A percentile compares a stretch with the other conserved stretches of the same genome.
Conservation (phyloP, 2,797 vertebrate genomes). For the Sardinella longiceps region DNA sequence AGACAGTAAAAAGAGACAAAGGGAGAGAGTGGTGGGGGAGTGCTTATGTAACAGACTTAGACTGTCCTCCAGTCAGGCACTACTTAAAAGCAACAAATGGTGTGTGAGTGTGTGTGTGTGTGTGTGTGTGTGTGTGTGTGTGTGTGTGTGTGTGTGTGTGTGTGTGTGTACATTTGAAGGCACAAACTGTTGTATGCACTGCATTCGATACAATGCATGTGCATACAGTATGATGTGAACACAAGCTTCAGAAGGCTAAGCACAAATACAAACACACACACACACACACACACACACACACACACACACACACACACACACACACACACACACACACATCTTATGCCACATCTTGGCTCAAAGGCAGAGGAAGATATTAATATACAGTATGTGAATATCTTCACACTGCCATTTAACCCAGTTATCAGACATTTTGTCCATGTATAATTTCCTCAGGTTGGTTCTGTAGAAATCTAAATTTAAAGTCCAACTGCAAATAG, state of each 20-base stretch:
- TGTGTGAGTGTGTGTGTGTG: constrained; percentile 10
- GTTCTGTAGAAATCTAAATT: not conserved
- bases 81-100: constrained; percentile 38
- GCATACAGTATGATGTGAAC: constrained; percentile 37
- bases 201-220: constrained; percentile 33
- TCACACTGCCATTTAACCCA: too few relatives aligned
- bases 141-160: not conserved
- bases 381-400: too few relatives aligned
- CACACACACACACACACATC: too few relatives aligned
- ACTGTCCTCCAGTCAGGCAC: constrained; percentile 53
- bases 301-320: too few relatives aligned
- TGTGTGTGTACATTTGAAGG: not conserved
- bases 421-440: not conserved
- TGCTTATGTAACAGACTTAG: constrained; percentile 57
- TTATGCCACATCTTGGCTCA: not conserved
- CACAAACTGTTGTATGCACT: constrained; percentile 30
- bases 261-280: not conserved
- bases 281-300: too few relatives aligned
- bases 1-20: constrained; percentile 5
- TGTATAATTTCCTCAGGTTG: not conserved
- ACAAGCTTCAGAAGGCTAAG: constrained; percentile 35
- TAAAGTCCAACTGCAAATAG: not conserved
- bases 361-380: not conserved
- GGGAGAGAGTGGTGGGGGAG: constrained; percentile 19
- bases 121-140: constrained; percentile 4